Evolutionary conservation across 1,140 invertebrate genomes (phyloP), one percentile per base, ranked within the genome.

Genomic region (Amphibalanus amphitrite): DNA sequence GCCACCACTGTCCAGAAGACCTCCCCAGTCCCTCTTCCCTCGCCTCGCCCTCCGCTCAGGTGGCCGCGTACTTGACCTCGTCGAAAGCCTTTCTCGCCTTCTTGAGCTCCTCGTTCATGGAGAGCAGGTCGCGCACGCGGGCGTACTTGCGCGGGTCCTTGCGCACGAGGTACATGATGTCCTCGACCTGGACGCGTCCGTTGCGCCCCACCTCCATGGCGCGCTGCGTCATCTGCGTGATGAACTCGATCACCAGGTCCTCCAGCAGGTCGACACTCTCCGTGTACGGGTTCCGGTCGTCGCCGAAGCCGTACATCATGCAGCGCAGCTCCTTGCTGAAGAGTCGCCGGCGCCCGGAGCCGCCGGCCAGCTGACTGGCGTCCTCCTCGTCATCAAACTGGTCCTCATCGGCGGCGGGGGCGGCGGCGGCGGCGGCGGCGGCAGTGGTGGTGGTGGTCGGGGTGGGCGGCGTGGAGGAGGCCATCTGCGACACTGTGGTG

Each of bases 221-320:
- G 78, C 86, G 86, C 73, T 87, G 84, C n/a, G 88, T 85, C 91
- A 92, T 95, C 84, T 98, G 93, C 6, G 91, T 93, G 29, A 99
- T 95, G 81, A 95, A 99, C 83, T 98, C 94, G 74, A 98, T 94
- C 0, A 99, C 96, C 30, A 99, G 82, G 83, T 98, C 95, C 83
- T 99, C 97, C 23, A 99, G 83, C 65, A 98, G 84, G 79, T 99
- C 97, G 0, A 99, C 95, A 79, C 94, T 97, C 83, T 99, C 96
- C 29, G 96, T 98, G 77, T 97, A 98, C 0, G 97, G 96, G 84
- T 98, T 98, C 79, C 95, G 90, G 81, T 99, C 95, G 82, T 99
- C 97, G n/a, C 97, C 97, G 85, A 99, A 99, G 0, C 97, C 97
- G 81, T 96, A 99, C 93, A 99, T 98, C 96, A 99, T 99, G 77